Evolutionary conservation across 1,140 invertebrate species (phyloP), one percentile per base, ranked within the genome.

Genomic region (Melipona quadrifasciata): DNA sequence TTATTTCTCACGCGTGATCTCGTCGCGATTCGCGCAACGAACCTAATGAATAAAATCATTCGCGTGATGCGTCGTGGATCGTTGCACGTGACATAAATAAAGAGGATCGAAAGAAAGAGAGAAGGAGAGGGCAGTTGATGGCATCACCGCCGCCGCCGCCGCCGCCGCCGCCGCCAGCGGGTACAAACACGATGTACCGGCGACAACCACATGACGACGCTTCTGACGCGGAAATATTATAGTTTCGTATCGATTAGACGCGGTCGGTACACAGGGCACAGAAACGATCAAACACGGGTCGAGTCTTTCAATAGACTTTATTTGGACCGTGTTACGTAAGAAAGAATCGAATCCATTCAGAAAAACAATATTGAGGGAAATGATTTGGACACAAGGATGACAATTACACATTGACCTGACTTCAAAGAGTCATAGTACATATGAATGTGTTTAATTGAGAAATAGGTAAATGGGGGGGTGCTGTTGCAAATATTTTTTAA

Each of bases 221-320:
- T 83, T 72, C 58, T 34, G 80, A 80, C 64, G 58, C 78, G 70
- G 68, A 86, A 88, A 89, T 58, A 58, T n/a, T n/a, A n/a, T 84
- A 83, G 74, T 89, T 85, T 87, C 77, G 74, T 82, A 86, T 90
- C 81, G 75, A 86, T 88, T 65, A 72, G 34, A 71, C 1, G 24
- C 16, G 24, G 24, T 51, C 39, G 39, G 47, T 71, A 71, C 39
- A 47, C 27, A n/a, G 24, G n/a, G 1, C 21, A n/a, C 1, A 24
- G 11, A 12, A 39, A 24, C 21, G 34, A 47, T 24, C 31, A 24
- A 14, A 70, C 19, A 19, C 65, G 31, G 31, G 65, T 34, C 65
- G 31, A 21, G 27, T 24, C 21, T 39, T 70, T n/a, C 31, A 10
- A 67, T 34, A 34, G 17, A 34, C 11, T 34, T 67, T 1, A 65